These are phyloP conservation scores for Adelphocoris suturalis DNA, from an alignment of 2,888 invertebrate genomes.

Conservation along the genomic window DNA sequence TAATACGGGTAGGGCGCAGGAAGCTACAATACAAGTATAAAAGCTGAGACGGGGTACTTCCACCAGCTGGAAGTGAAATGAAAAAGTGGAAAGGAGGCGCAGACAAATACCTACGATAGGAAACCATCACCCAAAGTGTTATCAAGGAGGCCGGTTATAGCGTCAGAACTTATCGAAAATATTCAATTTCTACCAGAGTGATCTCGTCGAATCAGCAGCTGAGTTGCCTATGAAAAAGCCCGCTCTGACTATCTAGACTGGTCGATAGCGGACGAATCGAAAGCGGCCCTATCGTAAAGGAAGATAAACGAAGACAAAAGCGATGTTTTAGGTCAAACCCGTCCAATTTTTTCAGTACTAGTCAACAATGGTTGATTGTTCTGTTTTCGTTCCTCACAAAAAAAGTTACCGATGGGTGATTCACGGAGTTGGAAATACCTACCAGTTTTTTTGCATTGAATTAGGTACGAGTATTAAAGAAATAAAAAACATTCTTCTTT, in stretches of 20 bases:
- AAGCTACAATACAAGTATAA: background rate
- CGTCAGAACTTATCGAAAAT: background rate
- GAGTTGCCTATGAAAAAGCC: background rate
- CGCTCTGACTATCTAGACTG: background rate
- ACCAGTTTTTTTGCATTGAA: no score
- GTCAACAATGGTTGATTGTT: no score
- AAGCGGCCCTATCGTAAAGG: background rate
- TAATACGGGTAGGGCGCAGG: background rate
- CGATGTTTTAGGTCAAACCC: background rate
- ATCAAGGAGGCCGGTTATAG: constrained; percentile 1
- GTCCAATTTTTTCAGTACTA: no score
- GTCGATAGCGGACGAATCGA: background rate
- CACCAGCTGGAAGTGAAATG: background rate
- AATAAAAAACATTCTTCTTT: no score
- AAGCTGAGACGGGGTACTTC: constrained; percentile 10
- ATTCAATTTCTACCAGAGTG: background rate
- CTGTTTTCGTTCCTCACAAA: no score
- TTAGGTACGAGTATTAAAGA: no score
- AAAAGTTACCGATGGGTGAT: no score
- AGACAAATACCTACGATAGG: constrained; percentile 8
- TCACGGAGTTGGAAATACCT: no score
- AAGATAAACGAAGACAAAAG: background rate
- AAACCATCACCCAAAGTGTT: constrained; percentile 39
- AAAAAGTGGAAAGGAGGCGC: constrained; percentile 12
- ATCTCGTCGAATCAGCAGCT: background rate